Percentiles rank a stretch among this genome's conserved stretches.
phyloP scores from a whole-genome alignment of 2,113 vertebrate species.

The Thunnus thynnus region DNA sequence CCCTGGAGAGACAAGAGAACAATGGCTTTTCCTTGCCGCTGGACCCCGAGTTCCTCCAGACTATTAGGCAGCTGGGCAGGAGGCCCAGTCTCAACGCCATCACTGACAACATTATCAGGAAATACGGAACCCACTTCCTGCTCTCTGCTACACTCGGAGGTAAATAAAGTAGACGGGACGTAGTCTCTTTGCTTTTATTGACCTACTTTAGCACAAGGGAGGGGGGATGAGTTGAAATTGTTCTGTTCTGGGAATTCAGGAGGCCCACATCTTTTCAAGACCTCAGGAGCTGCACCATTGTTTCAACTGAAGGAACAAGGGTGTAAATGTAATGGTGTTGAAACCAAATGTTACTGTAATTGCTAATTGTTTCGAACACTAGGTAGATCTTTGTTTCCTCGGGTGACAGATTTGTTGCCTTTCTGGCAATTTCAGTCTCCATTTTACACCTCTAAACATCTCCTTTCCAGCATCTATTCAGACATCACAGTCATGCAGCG shows the following conservation, averaged over 20 bases:
- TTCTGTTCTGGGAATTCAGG: neutral
- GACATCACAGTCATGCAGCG: neutral
- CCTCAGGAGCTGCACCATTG: neutral
- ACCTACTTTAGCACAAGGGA: neutral
- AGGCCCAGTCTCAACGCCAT: conserved; percentile 84
- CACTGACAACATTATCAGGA: conserved; percentile 87
- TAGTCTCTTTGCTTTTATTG: conserved; percentile 4
- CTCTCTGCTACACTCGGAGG: conserved; percentile 88
- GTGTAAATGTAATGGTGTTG: neutral
- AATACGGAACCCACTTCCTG: conserved; percentile 89
- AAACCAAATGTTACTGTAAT: neutral
- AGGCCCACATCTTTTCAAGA: neutral
- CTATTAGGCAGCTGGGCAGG: conserved; percentile 87
- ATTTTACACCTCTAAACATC: neutral
- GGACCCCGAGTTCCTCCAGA: conserved; percentile 88
- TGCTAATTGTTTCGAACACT: neutral
- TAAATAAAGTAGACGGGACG: conserved; percentile 59
- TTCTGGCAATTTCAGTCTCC: neutral
- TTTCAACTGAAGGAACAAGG: neutral
- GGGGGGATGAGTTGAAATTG: neutral
- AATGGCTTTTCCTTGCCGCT: conserved; percentile 86
- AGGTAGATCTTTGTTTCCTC: neutral
- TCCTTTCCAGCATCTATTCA: neutral
- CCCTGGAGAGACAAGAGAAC: conserved; percentile 87
- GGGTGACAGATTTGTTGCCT: too few relatives aligned